These are phyloP conservation scores for Neopelma chrysocephalum DNA, from an alignment of 2,797 vertebrate genomes.

Conservation along the genomic window DNA sequence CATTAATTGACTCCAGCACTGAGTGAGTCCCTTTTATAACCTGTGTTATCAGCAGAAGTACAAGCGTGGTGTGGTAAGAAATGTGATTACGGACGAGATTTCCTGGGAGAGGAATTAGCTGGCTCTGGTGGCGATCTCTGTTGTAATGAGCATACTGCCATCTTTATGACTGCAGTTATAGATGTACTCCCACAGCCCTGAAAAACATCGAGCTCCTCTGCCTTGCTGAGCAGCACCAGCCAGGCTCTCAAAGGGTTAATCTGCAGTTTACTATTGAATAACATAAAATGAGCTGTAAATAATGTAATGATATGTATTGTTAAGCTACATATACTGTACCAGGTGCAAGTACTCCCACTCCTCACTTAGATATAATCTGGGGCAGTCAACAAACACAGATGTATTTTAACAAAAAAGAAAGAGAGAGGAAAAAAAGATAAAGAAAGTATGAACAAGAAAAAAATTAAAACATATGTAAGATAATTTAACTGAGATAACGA, in stretches of 20 bases:
- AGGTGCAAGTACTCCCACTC: slow-evolving; percentile 94
- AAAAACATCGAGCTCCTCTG: slow-evolving; percentile 16
- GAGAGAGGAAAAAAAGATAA: slow-evolving; percentile 67
- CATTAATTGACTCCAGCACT: slow-evolving; percentile 79
- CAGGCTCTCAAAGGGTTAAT: slow-evolving; percentile 77
- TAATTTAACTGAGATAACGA: slow-evolving; percentile 86
- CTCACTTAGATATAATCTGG: slow-evolving; percentile 85
- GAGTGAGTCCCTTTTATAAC: slow-evolving; percentile 79
- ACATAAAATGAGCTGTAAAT: slow-evolving; percentile 86
- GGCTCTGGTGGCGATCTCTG: slow-evolving; percentile 76
- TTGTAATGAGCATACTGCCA: slow-evolving; percentile 80
- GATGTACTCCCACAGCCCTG: slow-evolving; percentile 65
- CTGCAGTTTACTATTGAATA: slow-evolving; percentile 82
- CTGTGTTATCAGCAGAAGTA: slow-evolving; percentile 85
- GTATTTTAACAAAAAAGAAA: slow-evolving; percentile 89
- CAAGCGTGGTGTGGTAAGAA: slow-evolving; percentile 77
- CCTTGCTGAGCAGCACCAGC: background rate
- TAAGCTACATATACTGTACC: slow-evolving; percentile 86
- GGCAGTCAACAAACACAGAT: slow-evolving; percentile 93
- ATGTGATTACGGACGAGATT: slow-evolving; percentile 82
- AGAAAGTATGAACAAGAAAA: slow-evolving; percentile 77
- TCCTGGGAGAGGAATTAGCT: slow-evolving; percentile 84
- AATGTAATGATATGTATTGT: slow-evolving; percentile 95
- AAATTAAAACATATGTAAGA: slow-evolving; percentile 83
- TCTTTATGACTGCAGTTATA: slow-evolving; percentile 80